Conservation (phyloP, 2,113 vertebrate species). For the Dicrurus megarhynchus region DNA sequence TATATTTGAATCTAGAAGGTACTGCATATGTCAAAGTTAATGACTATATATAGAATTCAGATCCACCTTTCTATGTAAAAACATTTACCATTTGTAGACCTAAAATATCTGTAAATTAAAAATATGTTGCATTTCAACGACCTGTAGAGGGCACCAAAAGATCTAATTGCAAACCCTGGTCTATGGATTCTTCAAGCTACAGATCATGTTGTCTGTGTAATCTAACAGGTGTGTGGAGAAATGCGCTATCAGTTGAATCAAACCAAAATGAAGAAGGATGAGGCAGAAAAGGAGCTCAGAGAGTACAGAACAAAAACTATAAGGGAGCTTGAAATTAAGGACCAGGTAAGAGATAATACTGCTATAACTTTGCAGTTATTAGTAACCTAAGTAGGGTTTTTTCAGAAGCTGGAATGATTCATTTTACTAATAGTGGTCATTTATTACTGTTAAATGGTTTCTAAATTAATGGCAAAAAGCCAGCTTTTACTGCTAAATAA, state of each 20-base stretch:
- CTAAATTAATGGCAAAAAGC: slow-evolving; percentile 56
- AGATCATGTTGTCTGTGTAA: slow-evolving; percentile 60
- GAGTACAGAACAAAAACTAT: slow-evolving; percentile 82
- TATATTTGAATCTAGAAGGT: slow-evolving; percentile 25
- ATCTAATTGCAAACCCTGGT: slow-evolving; percentile 53
- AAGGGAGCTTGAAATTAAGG: slow-evolving; percentile 83
- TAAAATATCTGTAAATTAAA: slow-evolving; percentile 5
- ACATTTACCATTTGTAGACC: not conserved
- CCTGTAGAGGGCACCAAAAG: slow-evolving; percentile 80
- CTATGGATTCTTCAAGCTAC: slow-evolving; percentile 36
- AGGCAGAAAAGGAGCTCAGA: slow-evolving; percentile 87
- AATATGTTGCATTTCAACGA: not conserved
- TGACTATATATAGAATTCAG: not conserved
- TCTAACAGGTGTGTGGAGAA: slow-evolving; percentile 88
- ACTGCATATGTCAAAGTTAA: slow-evolving; percentile 3
- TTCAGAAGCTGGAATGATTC: slow-evolving; percentile 47
- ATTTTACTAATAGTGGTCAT: slow-evolving; percentile 45
- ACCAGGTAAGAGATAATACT: slow-evolving; percentile 81
- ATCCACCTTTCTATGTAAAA: slow-evolving; percentile 22
- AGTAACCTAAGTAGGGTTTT: slow-evolving; percentile 32
- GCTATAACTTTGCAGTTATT: slow-evolving; percentile 52
- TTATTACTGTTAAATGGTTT: slow-evolving; percentile 55
- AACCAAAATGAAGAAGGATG: slow-evolving; percentile 87
- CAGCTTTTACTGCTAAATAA: slow-evolving; percentile 65
- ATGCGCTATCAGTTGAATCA: slow-evolving; percentile 87